phyloP scores from a whole-genome alignment of 2,113 vertebrate genomes.

The Rhinoptilus africanus region DNA sequence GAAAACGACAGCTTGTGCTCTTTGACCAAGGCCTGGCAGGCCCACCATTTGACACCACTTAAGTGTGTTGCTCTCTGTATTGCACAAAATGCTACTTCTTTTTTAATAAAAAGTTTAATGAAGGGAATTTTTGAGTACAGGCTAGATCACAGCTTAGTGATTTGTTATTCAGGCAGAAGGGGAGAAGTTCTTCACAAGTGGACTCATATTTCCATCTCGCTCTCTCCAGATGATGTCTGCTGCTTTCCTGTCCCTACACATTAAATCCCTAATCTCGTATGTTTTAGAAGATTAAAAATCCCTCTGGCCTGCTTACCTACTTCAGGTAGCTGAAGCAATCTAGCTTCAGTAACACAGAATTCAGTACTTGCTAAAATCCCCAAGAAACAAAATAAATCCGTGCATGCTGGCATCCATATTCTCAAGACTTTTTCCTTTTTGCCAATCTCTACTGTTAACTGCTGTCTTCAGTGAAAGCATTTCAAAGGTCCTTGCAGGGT shows the following conservation, averaged over 20 bases:
- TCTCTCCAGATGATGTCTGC: not conserved
- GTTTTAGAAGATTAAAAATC: constrained; percentile 1
- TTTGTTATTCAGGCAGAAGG: not conserved
- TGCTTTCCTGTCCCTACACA: not conserved
- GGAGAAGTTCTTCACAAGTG: not conserved
- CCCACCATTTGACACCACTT: not conserved
- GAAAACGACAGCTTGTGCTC: not conserved
- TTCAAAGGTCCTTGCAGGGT: not conserved
- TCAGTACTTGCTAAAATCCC: not conserved
- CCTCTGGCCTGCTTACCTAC: not conserved
- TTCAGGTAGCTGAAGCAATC: not conserved
- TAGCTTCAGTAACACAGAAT: not conserved
- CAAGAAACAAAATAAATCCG: not conserved
- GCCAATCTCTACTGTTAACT: not conserved
- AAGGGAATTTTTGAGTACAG: not conserved
- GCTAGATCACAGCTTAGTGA: not conserved
- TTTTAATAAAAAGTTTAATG: not conserved
- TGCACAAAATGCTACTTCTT: not conserved
- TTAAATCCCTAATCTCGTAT: not conserved
- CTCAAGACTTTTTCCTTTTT: not conserved
- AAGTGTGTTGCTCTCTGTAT: not conserved
- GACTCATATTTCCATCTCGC: not conserved
- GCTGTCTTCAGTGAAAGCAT: not conserved
- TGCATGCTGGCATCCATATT: not conserved
- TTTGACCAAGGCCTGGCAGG: not conserved